These are phyloP conservation scores for Aspidoscelis tigris DNA, from an alignment of 2,113 vertebrate genomes.

Conservation along the genomic window DNA sequence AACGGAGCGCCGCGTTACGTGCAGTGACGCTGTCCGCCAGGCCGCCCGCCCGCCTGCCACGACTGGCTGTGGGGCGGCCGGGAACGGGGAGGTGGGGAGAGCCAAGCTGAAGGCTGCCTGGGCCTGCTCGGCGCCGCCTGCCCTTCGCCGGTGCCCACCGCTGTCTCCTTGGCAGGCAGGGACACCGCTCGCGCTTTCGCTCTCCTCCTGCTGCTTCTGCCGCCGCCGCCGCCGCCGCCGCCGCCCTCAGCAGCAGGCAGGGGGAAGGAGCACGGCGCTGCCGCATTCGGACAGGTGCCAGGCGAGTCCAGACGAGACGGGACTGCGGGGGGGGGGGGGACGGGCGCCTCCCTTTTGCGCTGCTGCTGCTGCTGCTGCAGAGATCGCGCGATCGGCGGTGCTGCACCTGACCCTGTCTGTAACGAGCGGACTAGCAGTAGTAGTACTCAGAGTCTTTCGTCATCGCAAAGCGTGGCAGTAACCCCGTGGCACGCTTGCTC, in stretches of 20 bases:
- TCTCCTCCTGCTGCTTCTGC: conserved; percentile 57
- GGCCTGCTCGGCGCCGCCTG: conserved; percentile 56
- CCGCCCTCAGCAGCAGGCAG: not conserved
- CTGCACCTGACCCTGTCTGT: not conserved
- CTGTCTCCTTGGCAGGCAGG: not conserved
- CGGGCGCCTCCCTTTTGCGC: not conserved
- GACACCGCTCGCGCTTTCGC: conserved; percentile 25
- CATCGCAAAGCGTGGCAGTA: no score
- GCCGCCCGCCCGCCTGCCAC: conserved; percentile 72
- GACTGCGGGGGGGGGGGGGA: not conserved
- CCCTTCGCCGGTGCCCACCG: not conserved
- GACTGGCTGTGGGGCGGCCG: conserved; percentile 65
- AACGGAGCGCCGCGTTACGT: conserved; percentile 71
- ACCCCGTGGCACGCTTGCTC: not conserved
- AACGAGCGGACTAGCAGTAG: not conserved
- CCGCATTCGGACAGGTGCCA: not conserved
- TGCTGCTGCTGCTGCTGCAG: not conserved
- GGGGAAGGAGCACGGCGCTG: not conserved
- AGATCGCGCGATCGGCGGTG: not conserved
- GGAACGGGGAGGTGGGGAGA: conserved; percentile 27
- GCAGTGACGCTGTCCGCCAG: conserved; percentile 57
- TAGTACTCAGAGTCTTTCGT: not conserved
- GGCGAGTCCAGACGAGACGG: not conserved
- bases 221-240: conserved; percentile 34
- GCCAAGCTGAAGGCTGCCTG: conserved; percentile 46